Percentiles rank a stretch among this genome's conserved stretches.
These are phyloP conservation scores for Pyrocephalus nanus DNA, from an alignment of 2,797 vertebrate genomes.

Conservation along the genomic window DNA sequence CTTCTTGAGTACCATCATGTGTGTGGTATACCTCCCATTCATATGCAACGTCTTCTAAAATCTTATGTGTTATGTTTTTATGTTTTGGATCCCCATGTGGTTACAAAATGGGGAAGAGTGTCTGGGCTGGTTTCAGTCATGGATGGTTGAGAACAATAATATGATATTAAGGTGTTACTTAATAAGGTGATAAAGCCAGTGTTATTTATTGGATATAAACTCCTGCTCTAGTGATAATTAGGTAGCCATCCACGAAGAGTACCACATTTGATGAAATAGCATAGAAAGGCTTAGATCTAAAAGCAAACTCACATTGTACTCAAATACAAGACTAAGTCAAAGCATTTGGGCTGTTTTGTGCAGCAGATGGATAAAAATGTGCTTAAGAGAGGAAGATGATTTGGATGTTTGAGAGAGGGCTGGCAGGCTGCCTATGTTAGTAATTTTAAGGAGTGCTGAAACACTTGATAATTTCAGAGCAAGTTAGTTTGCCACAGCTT, in stretches of 20 bases:
- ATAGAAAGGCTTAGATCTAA: slow-evolving; percentile 27
- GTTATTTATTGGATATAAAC: not conserved
- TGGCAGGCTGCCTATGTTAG: slow-evolving; percentile 69
- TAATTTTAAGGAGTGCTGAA: slow-evolving; percentile 64
- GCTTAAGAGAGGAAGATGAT: slow-evolving; percentile 61
- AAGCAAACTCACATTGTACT: slow-evolving; percentile 65
- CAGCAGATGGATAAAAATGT: slow-evolving; percentile 77
- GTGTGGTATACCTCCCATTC: not conserved
- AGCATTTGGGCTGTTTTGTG: slow-evolving; percentile 68
- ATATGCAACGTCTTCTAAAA: not conserved
- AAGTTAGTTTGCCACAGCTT: slow-evolving; percentile 72
- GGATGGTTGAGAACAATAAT: not conserved
- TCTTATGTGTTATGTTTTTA: not conserved
- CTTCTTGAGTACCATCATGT: not conserved
- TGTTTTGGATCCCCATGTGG: not conserved
- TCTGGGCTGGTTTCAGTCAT: not conserved
- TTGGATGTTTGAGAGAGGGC: slow-evolving; percentile 59
- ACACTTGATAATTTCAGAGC: slow-evolving; percentile 72
- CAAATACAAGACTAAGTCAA: slow-evolving; percentile 65
- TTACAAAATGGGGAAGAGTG: not conserved
- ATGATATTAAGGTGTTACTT: not conserved
- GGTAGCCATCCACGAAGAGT: not conserved
- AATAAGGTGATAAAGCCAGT: not conserved
- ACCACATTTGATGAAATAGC: not conserved
- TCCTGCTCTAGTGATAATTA: not conserved